Conservation (phyloP, 2,113 vertebrate genomes). For the Bubalus kerabau region DNA sequence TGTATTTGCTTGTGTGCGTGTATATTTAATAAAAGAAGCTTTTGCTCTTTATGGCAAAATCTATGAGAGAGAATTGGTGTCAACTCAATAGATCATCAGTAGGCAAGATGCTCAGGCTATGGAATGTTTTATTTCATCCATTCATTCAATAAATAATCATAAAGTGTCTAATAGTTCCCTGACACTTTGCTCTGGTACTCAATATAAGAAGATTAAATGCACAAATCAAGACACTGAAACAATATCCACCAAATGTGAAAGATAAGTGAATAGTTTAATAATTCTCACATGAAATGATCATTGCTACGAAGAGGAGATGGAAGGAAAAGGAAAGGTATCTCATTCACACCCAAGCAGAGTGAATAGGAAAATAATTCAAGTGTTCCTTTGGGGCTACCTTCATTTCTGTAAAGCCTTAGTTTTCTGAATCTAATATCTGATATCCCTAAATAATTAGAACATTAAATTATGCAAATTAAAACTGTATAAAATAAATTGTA, state of each 20-base stretch:
- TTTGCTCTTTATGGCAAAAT: background rate
- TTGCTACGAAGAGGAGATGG: background rate
- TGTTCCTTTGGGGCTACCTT: background rate
- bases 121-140: background rate
- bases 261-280: background rate
- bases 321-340: background rate
- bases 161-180: background rate
- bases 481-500: background rate
- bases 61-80: background rate
- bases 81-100: background rate
- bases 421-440: background rate
- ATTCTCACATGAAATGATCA: background rate
- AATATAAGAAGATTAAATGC: background rate
- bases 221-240: background rate
- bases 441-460: background rate
- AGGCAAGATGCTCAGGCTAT: background rate
- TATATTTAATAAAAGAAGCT: background rate
- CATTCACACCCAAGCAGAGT: background rate
- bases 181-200: background rate
- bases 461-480: background rate
- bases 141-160: background rate
- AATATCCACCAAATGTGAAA: background rate
- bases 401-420: background rate
- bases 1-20: background rate
- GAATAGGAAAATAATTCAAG: fast-evolving